Conservation (phyloP, 2,888 invertebrate species). For the Philaethria dido region DNA sequence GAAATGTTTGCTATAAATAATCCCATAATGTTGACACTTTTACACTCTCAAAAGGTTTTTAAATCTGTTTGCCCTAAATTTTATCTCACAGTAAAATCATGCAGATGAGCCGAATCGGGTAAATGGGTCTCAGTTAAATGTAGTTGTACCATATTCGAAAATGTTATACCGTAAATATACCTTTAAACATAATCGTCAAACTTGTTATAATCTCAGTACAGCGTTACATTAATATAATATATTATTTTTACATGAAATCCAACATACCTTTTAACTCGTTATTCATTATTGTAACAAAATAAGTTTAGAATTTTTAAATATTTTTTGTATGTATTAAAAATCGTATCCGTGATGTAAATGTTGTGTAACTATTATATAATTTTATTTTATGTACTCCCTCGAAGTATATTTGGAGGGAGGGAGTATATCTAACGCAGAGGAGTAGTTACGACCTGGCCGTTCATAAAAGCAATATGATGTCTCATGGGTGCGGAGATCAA, state of each 20-base stretch:
- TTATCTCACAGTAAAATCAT: slow-evolving; percentile 61
- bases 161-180: not conserved
- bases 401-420: slow-evolving; percentile 5
- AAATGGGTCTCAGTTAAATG: slow-evolving; percentile 48
- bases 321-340: not conserved
- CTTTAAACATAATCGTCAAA: not conserved
- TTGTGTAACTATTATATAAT: not conserved
- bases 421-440: slow-evolving; percentile 25
- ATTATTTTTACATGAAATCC: too few relatives aligned
- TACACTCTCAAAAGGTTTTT: slow-evolving; percentile 62
- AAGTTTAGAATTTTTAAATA: too few relatives aligned
- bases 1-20: slow-evolving; percentile 4
- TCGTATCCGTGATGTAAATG: too few relatives aligned
- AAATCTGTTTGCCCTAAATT: slow-evolving; percentile 66
- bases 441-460: slow-evolving; percentile 23
- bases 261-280: not conserved
- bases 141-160: slow-evolving; percentile 5
- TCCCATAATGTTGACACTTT: slow-evolving; percentile 45
- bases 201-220: not conserved
- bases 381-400: slow-evolving; percentile 12
- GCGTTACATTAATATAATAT: not conserved
- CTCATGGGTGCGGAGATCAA: slow-evolving; percentile 38
- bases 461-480: slow-evolving; percentile 31
- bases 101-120: slow-evolving; percentile 64
- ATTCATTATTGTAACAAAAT: not conserved